These are phyloP conservation scores for Caradrina clavipalpis DNA, from an alignment of 2,888 invertebrate species.

Conservation along the genomic window DNA sequence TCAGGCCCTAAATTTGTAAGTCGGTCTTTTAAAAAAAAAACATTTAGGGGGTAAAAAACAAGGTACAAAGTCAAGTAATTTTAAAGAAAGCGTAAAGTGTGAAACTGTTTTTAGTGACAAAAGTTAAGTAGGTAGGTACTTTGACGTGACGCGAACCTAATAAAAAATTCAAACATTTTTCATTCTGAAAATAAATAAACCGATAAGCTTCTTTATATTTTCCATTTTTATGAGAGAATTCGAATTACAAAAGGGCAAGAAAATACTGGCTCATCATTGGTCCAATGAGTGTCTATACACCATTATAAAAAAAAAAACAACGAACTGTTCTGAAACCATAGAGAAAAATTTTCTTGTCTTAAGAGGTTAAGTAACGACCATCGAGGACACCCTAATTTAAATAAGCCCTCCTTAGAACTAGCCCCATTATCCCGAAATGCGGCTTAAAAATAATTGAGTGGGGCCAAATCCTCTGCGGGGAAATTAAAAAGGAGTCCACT, in stretches of 20 bases:
- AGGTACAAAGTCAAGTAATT: not conserved
- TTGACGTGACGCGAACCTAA: not conserved
- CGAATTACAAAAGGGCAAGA: not conserved
- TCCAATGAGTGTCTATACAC: too few relatives aligned
- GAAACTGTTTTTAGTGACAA: constrained; percentile 20
- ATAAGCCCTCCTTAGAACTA: constrained; percentile 50
- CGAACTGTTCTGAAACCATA: not conserved
- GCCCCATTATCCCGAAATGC: constrained; percentile 63
- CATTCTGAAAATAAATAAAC: not conserved
- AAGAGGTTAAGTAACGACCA: constrained; percentile 41
- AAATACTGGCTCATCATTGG: not conserved
- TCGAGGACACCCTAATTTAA: constrained; percentile 48
- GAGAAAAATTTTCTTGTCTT: constrained; percentile 21
- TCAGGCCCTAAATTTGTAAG: constrained; percentile 21
- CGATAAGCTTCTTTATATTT: not conserved
- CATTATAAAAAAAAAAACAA: not conserved
- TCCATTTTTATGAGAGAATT: not conserved
- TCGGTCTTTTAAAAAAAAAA: constrained; percentile 20
- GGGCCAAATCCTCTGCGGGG: constrained; percentile 69
- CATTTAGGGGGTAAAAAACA: not conserved
- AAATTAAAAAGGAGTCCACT: constrained; percentile 83
- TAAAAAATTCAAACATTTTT: constrained; percentile 9
- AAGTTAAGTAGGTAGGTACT: not conserved
- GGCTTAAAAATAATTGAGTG: constrained; percentile 77
- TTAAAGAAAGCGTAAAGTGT: constrained; percentile 6